Percentiles rank a stretch among this genome's conserved stretches.
Conservation (phyloP, 1,140 invertebrate genomes). For the Dreissena rostriformis region DNA sequence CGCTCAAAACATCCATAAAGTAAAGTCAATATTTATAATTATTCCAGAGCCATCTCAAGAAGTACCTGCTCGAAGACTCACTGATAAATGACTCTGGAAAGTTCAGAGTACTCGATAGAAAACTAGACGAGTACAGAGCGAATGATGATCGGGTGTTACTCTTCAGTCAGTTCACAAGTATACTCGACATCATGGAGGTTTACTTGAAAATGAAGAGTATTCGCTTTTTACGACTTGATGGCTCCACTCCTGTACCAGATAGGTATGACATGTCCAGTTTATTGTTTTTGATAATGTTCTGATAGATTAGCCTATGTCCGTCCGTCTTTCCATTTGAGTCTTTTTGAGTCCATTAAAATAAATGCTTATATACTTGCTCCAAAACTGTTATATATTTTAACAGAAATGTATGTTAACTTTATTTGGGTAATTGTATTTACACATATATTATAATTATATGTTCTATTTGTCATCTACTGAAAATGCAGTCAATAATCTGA, state of each 20-base stretch:
- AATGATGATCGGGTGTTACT: constrained; percentile 87
- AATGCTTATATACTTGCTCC: too few relatives aligned
- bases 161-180: constrained; percentile 97
- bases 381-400: too few relatives aligned
- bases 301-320: too few relatives aligned
- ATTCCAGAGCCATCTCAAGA: constrained; percentile 75
- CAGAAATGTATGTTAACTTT: too few relatives aligned
- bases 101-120: constrained; percentile 81
- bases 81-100: constrained; percentile 83
- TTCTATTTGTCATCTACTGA: too few relatives aligned
- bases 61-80: constrained; percentile 78
- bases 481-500: too few relatives aligned
- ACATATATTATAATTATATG: too few relatives aligned
- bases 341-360: too few relatives aligned
- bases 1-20: too few relatives aligned
- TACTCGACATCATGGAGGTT: constrained; percentile 89
- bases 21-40: neutral
- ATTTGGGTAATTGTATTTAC: too few relatives aligned
- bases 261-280: constrained; percentile 61
- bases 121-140: constrained; percentile 75
- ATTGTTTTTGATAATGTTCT: too few relatives aligned
- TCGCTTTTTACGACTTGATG: constrained; percentile 80
- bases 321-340: too few relatives aligned
- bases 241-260: constrained; percentile 79
- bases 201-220: constrained; percentile 76